These are phyloP conservation scores for Aphaenogaster ashmeadi DNA, from an alignment of 1,140 invertebrate species.

Conservation along the genomic window DNA sequence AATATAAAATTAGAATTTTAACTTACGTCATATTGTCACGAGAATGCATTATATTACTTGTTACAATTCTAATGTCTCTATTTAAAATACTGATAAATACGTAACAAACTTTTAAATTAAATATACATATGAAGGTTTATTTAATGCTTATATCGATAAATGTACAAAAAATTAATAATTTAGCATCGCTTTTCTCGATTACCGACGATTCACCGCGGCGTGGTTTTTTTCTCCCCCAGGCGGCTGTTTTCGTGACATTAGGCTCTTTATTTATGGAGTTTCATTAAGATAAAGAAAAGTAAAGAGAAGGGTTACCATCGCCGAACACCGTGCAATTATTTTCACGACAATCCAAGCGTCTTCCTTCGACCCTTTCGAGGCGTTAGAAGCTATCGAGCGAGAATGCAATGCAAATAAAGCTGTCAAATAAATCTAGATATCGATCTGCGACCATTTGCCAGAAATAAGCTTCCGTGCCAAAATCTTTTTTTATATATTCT, in stretches of 20 bases:
- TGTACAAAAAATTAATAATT: conserved; percentile 76
- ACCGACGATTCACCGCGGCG: conserved; percentile 73
- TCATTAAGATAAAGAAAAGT: conserved; percentile 86
- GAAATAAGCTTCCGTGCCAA: background rate
- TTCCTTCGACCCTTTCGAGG: conserved; percentile 53
- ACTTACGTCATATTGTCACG: background rate
- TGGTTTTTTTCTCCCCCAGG: conserved; percentile 75
- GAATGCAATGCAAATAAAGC: conserved; percentile 84
- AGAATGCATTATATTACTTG: background rate
- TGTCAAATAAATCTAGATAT: conserved; percentile 86
- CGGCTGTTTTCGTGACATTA: conserved; percentile 85
- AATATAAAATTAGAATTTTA: background rate
- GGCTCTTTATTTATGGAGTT: conserved; percentile 87
- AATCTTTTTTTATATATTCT: background rate
- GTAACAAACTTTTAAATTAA: background rate
- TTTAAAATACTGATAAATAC: conserved; percentile 5
- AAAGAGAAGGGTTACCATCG: conserved; percentile 83
- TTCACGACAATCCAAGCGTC: conserved; percentile 76
- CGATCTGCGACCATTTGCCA: conserved; percentile 76
- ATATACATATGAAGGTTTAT: background rate
- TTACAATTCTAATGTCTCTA: background rate
- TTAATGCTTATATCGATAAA: conserved; percentile 4
- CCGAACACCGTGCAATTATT: conserved; percentile 86
- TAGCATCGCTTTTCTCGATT: conserved; percentile 68
- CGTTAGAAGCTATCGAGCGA: conserved; percentile 68